Evolutionary conservation across 2,113 vertebrate species (phyloP).

Genomic region (Sciurus niger): DNA sequence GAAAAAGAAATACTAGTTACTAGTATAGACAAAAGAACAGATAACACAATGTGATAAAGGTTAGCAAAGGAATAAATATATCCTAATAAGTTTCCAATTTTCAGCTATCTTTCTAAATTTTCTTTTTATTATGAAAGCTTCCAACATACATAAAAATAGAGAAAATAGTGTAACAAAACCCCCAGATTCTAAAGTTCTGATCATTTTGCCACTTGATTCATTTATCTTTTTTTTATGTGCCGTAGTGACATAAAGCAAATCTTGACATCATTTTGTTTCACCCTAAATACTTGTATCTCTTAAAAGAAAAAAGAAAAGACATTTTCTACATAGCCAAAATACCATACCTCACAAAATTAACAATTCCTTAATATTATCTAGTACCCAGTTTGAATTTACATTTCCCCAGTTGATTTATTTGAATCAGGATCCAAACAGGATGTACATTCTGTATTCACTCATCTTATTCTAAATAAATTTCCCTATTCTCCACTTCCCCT

Average conservation of each 20-base stretch:
- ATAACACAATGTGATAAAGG: not conserved
- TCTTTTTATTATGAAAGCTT: slow-evolving; percentile 44
- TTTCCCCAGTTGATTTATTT: not conserved
- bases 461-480: not conserved
- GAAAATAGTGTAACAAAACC: not conserved
- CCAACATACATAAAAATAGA: not conserved
- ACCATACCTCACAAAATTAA: not conserved
- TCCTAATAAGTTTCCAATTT: not conserved
- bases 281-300: not conserved
- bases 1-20: not conserved
- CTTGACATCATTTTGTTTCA: slow-evolving; percentile 40
- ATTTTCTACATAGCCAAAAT: not conserved
- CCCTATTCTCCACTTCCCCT: accelerated
- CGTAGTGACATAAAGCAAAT: not conserved
- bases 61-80: slow-evolving; percentile 34
- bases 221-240: not conserved
- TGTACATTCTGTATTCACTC: not conserved
- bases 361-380: not conserved
- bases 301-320: too few species aligned
- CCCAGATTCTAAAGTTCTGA: not conserved
- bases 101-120: not conserved
- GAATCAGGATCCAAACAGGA: not conserved
- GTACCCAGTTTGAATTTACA: not conserved
- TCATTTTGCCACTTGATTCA: slow-evolving; percentile 29
- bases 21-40: not conserved